Conservation (phyloP, 2,113 vertebrate genomes). For the Peromyscus polionotus region DNA sequence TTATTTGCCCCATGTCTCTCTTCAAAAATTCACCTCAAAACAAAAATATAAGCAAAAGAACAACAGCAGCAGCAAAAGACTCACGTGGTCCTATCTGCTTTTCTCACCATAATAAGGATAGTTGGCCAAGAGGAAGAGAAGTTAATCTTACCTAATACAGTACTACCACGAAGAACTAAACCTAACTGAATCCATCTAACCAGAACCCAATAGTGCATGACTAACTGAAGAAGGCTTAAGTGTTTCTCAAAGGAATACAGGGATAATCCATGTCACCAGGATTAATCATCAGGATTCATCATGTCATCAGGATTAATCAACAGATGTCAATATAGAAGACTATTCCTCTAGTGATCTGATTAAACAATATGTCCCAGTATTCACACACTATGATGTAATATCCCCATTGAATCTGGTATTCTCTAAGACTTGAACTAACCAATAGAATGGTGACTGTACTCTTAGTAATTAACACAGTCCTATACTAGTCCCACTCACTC, state of each 20-base stretch:
- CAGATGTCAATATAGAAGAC: background rate
- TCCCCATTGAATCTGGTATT: background rate
- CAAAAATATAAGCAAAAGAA: background rate
- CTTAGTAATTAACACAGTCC: background rate
- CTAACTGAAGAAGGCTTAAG: background rate
- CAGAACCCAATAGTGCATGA: background rate
- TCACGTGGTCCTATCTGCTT: background rate
- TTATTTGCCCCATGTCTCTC: background rate
- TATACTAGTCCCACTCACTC: background rate
- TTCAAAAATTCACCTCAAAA: background rate
- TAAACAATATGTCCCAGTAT: background rate
- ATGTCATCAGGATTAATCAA: conserved; percentile 6
- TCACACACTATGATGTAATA: background rate
- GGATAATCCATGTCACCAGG: background rate
- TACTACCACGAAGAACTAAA: background rate
- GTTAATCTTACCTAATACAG: background rate
- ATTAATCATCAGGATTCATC: background rate
- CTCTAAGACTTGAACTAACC: background rate
- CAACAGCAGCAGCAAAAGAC: background rate
- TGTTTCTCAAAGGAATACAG: background rate
- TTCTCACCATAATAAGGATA: background rate
- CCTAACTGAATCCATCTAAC: background rate
- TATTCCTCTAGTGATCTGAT: background rate
- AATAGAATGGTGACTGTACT: background rate
- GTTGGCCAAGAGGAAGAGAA: background rate